Evolutionary conservation across 35 echinoderm and acorn worm genomes (phyloP).

Genomic region (Lytechinus variegatus): DNA sequence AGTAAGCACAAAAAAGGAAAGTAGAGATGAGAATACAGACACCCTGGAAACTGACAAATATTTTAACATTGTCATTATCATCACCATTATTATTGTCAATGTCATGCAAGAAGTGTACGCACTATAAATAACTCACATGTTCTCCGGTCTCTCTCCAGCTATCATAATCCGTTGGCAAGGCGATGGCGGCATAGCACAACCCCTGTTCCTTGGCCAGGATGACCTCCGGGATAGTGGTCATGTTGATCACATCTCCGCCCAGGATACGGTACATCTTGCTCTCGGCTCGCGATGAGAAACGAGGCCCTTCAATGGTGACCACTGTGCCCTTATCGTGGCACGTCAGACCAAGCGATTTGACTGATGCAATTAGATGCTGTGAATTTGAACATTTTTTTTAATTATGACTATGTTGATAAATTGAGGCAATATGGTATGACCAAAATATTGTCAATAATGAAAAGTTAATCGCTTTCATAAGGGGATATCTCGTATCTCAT

Average conservation of each 20-base stretch:
- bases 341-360: conserved; percentile 51
- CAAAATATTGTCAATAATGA: no score
- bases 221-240: conserved; percentile 96
- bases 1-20: no score
- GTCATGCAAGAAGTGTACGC: no score
- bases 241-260: conserved; percentile 90
- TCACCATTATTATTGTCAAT: no score
- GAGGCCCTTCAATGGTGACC: conserved; percentile 88
- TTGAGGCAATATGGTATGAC: no score
- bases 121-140: conserved; percentile 72
- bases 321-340: conserved; percentile 75
- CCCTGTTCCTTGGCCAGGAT: conserved; percentile 85
- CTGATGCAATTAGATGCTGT: conserved; percentile 71
- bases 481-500: no score
- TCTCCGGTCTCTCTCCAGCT: conserved; percentile 80
- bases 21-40: no score
- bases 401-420: no score
- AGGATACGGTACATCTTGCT: conserved; percentile 79
- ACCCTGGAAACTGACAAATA: no score
- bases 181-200: conserved; percentile 85
- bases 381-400: neutral
- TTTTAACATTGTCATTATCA: no score
- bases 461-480: no score
- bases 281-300: conserved; percentile 88
- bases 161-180: conserved; percentile 92